Evolutionary conservation across 2,797 vertebrate genomes (phyloP).

Genomic region (Propithecus perrieri): DNA sequence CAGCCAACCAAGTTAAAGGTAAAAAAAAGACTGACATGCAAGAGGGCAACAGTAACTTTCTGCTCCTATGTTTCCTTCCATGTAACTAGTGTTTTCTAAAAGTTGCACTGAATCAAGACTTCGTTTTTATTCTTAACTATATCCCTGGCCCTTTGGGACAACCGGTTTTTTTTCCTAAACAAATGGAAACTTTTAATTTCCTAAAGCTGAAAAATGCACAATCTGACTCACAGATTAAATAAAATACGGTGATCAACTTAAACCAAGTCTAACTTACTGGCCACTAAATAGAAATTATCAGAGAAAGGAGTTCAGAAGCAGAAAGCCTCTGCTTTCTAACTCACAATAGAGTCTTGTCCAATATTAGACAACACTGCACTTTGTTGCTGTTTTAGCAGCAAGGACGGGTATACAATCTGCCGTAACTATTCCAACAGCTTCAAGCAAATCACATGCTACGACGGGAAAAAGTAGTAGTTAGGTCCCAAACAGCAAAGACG

Average conservation of each 20-base stretch:
- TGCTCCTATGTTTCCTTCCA: background rate
- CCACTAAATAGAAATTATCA: slow-evolving; percentile 31
- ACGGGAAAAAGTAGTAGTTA: background rate
- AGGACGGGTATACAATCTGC: background rate
- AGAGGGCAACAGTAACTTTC: background rate
- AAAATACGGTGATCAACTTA: background rate
- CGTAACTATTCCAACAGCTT: slow-evolving; percentile 28
- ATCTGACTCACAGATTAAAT: background rate
- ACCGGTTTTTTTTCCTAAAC: background rate
- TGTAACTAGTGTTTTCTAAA: background rate
- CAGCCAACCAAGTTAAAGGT: background rate
- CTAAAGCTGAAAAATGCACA: slow-evolving; percentile 45
- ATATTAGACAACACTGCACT: slow-evolving; percentile 47
- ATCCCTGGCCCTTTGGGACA: background rate
- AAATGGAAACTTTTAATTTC: slow-evolving; percentile 22
- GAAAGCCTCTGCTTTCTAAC: slow-evolving; percentile 44
- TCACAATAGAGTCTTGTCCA: slow-evolving; percentile 62
- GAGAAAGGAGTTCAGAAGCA: background rate
- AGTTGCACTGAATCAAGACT: slow-evolving; percentile 24
- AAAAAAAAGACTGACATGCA: background rate
- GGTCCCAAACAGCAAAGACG: background rate
- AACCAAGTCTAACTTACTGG: background rate
- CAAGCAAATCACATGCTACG: background rate
- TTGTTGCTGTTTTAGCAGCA: slow-evolving; percentile 34
- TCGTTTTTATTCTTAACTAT: slow-evolving; percentile 7